Evolutionary conservation across 1,140 invertebrate species (phyloP), one percentile per base, ranked within the genome.

Genomic region (Pollicipes pollicipes): DNA sequence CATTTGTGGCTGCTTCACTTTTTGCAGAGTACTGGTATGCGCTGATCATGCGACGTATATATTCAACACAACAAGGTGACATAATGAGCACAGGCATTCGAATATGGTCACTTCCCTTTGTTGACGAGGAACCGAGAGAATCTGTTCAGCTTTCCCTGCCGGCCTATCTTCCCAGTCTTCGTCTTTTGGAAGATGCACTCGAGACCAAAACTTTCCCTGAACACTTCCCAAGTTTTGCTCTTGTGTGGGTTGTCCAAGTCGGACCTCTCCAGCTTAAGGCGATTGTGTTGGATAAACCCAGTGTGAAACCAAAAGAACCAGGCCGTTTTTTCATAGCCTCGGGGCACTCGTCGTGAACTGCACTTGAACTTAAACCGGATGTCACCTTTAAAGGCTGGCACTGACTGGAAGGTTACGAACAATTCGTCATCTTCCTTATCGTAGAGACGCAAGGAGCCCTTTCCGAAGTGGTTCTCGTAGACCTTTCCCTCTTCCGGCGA

Each of bases 221-320:
- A 76, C 30, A 74, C 72, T 35, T 75, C 66, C 78, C 83, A 82
- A 0, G 79, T 80, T 75, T 83, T 83, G 69, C 76, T 76, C 73
- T 84, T 84, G 75, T 84, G 83, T 26, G 83, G 83, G 77, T 84
- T 84, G 75, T 84, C 83, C 26, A 84, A 73, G 70, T 83, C 80
- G 58, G 80, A 77, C 45, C 83, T 73, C 17, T 77, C 75, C 35
- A 84, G 73, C 31, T 72, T 70, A 66, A 83, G 75, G 68, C 81
- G 82, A 70, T 80, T 77, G 64, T 80, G 75, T 68, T 81, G 77
- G 28, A 84, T 78, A 72, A 84, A 84, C 30, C 78, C 77, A 35
- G 83, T 83, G 75, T 84, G 78, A 75, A 84, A 84, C 83, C 83
- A 84, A 74, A 84, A 83, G 75, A 81, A 84, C 75, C 84, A 84